phyloP scores from a whole-genome alignment of 2,113 vertebrate species.

The Rhinogobius similis region DNA sequence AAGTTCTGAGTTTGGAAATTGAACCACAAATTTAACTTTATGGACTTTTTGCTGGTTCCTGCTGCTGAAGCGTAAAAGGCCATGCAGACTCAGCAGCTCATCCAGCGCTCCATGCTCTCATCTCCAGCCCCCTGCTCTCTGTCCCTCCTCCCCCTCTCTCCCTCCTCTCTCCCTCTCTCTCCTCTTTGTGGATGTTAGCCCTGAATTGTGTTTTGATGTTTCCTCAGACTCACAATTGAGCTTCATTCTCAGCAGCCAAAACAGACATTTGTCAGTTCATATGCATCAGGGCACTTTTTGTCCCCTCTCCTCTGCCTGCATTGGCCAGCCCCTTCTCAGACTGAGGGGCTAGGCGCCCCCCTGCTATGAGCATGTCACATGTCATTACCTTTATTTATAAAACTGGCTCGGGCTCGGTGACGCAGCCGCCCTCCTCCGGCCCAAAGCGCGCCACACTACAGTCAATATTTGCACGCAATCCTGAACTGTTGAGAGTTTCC shows the following conservation, averaged over 20 bases:
- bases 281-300: constrained; percentile 75
- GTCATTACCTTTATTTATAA: constrained; percentile 90
- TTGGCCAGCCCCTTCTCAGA: constrained; percentile 59
- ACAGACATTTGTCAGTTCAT: constrained; percentile 91
- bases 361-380: constrained; percentile 83
- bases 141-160: constrained; percentile 31
- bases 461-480: constrained; percentile 93
- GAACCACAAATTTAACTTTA: not conserved
- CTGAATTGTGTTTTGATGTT: constrained; percentile 95
- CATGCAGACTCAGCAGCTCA: constrained; percentile 31
- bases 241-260: constrained; percentile 89
- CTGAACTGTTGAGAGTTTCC: constrained; percentile 85
- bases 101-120: constrained; percentile 35
- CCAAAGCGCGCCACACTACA: constrained; percentile 75
- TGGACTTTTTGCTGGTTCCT: not conserved
- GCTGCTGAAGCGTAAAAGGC: constrained; percentile 9
- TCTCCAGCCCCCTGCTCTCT: constrained; percentile 16
- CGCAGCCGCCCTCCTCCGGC: constrained; percentile 69
- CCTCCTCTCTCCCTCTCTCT: not conserved
- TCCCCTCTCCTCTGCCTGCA: constrained; percentile 64
- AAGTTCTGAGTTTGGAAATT: not conserved
- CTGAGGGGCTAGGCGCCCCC: constrained; percentile 70
- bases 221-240: constrained; percentile 82
- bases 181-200: constrained; percentile 78
- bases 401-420: constrained; percentile 82